Base-by-base conservation (phyloP, 2,113 vertebrate genomes). In the Lepisosteus osseus region DNA sequence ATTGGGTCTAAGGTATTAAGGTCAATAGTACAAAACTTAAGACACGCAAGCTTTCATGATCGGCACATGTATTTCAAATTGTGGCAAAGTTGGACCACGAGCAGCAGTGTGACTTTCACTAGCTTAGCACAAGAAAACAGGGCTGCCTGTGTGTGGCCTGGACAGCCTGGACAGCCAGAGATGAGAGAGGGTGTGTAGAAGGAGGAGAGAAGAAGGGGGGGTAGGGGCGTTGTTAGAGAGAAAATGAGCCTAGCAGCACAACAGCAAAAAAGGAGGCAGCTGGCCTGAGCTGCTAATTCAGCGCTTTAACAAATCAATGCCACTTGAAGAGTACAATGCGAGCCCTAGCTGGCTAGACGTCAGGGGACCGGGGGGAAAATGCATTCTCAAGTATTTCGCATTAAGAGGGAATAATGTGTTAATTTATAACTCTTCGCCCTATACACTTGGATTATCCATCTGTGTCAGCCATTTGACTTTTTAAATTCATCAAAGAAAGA, bases 251-350 rank as follows among this genome's bases (percentile, higher is more conserved):
- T 89, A 86, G 83, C 65, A 85, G 87, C 81, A 86, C 80, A 86
- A 86, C 84, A 83, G 84, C 83, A 81, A 88, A 72, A 72, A 72
- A 88, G 87, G 86, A 86, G 91, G 93, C 94, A 95, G 94, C 94
- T 95, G 95, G 93, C 86, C 72, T 80, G 89, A 94, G 86, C 93
- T 95, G 95, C 96, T 96, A 95, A 97, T 96, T 98, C 95, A 98
- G 96, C 95, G 93, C 92, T 98, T 97, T 95, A 95, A 94, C 95
- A 97, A 96, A 98, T 98, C 96, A 97, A 98, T 97, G 96, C 94
- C 95, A 96, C 95, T 96, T 94, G 95, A 96, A 94, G 94, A 96
- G 94, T 90, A 95, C 94, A 95, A 94, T 95, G 92, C 68, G 65
- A 94, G 94, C 92, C 94, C 95, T 94, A 92, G 93, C 93, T 92